Base-by-base conservation (phyloP, 1,140 invertebrate species). In the Galleria mellonella region DNA sequence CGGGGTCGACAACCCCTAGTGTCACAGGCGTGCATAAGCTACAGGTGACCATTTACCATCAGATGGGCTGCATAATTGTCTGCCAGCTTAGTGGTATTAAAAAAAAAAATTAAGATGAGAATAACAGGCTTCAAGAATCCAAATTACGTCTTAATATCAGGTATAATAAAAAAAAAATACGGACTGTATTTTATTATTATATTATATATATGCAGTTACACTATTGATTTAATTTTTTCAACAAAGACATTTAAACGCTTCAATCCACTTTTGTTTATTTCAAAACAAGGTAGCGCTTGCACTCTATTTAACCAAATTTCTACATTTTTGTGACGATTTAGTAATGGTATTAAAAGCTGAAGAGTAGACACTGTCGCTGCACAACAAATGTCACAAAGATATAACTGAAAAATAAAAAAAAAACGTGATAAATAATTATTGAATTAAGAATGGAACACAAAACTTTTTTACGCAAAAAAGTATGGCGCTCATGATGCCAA, bases 341-440 rank as follows among this genome's bases (percentile, higher is more conserved):
- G 40, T 27, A 62, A 29, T 2, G 68, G 63, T 4, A 77, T 6
- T 12, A 81, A 28, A 10, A 53, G 47, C 35, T 53, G 44, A 23
- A 77, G 30, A 6, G 79, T 73, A 10, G 64, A 65, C 4, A 81
- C 51, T 7, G 77, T 76, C 4, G 68, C 27, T 7, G 58, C 62
- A 14, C 60, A 54, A 37, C 74, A 79, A 5, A 83, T 27, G 43
- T 83, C 79, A 17, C 62, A 63, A 3, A 83, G 50, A n/a, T 50
- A 45, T 51, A 81, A 64, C 76, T 81, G 57, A 36, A 71, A 71
- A 27, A 45, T 32, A 17, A 41, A 17, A 32, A 41, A 31, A 43
- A 32, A 14, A 8, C 4, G 4, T 10, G 12, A 23, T n/a, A 14
- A 35, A 30, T 32, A 13, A 9, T 8, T 28, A 14, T 0, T 32